phyloP scores from a whole-genome alignment of 2,797 vertebrate genomes.

The Rhodeus uyekii region DNA sequence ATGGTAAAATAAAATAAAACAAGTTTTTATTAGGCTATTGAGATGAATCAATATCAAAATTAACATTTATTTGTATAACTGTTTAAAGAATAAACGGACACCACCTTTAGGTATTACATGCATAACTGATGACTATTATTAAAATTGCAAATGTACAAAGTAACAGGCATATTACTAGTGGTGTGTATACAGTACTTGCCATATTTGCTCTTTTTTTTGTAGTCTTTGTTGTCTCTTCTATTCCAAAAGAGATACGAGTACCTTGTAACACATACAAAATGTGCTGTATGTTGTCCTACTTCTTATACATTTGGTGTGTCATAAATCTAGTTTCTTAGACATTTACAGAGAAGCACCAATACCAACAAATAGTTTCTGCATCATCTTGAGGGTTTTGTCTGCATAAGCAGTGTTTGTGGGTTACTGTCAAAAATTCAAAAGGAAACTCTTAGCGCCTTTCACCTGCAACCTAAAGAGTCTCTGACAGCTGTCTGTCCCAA shows the following conservation, averaged over 20 bases:
- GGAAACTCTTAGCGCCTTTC: too few species aligned
- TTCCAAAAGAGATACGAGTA: not conserved
- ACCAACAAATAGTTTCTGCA: not conserved
- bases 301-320: not conserved
- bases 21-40: not conserved
- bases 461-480: too few species aligned
- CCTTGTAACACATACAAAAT: not conserved
- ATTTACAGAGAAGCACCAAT: not conserved
- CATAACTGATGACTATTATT: not conserved
- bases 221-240: not conserved
- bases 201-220: not conserved
- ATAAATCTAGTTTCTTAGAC: not conserved
- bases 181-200: too few species aligned
- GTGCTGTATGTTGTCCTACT: not conserved
- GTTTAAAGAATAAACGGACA: not conserved
- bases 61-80: not conserved
- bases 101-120: not conserved
- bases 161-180: too few species aligned
- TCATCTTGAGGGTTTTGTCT: conserved; percentile 16
- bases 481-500: conserved; percentile 1
- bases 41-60: not conserved
- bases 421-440: too few species aligned
- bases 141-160: not conserved
- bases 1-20: not conserved
- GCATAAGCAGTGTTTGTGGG: conserved; percentile 21